Evolutionary conservation across 2,888 invertebrate genomes (phyloP), one percentile per base, ranked within the genome.

Genomic region (Villa cingulata): DNA sequence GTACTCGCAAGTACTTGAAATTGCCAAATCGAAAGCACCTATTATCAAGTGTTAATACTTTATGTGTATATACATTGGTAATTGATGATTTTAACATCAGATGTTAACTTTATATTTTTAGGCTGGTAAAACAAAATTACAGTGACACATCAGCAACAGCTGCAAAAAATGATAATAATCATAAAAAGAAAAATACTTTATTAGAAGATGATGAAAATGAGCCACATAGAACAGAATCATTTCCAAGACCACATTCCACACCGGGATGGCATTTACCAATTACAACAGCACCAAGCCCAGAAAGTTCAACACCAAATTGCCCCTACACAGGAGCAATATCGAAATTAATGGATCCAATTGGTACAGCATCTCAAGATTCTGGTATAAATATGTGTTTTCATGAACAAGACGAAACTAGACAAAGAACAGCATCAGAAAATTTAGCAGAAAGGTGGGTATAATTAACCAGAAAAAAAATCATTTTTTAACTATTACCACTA

Each of bases 321-420:
- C 54, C 52, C 16, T 55, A 55, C 40, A 57, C 56, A 7, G 59
- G 59, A 19, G 51, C 59, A 34, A 55, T 55, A 19, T 57, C 59
- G 3, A 62, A 59, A 50, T 17, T 77, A 9, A 62, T 68, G 36
- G 77, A 76, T 61, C 71, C 75, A 32, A 73, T 73, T 54, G 50
- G 51, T 18, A 53, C 53, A 44, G 49, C 83, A 58, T 83, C 83
- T 6, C 83, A 83, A 62, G 85, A 85, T 61, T 84, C 83, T 57
- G 84, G 84, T 1, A 84, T 85, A 48, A 84, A 84, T 60, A 70
- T 84, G 66, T 77, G 79, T 14, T 83, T 82, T 63, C 77, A 79
- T 43, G 83, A 84, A 55, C 75, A 75, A 14, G 82, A 83, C 48
- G 72, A 76, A n/a, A 75, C 66, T 58, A 56, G 68, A 51, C 14